These are phyloP conservation scores for Melinopterus prodromus DNA, from an alignment of 2,888 invertebrate species.

Conservation along the genomic window DNA sequence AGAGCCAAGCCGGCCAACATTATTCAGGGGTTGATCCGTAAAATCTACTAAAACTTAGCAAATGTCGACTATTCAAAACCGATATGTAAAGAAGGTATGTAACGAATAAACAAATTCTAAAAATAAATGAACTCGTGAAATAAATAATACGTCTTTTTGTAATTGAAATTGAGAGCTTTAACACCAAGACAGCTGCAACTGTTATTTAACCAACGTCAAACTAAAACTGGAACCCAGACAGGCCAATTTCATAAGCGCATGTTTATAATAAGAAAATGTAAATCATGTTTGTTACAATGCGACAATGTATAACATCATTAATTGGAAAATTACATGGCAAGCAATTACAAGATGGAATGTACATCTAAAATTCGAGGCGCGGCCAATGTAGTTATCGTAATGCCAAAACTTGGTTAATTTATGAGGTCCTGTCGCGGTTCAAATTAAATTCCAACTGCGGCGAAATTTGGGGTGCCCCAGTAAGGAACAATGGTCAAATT, in stretches of 20 bases:
- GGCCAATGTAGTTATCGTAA: not conserved
- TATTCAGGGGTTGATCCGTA: not conserved
- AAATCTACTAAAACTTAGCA: not conserved
- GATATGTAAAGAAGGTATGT: too few species aligned
- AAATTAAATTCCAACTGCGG: constrained; percentile 22
- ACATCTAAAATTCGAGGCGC: not conserved
- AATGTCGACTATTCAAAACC: too few species aligned
- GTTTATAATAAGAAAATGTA: too few species aligned
- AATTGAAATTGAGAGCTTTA: too few species aligned
- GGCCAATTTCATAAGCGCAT: too few species aligned
- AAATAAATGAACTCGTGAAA: too few species aligned
- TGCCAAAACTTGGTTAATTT: constrained; percentile 9
- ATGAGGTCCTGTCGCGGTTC: constrained; percentile 8
- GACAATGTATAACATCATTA: not conserved
- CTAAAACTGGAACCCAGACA: too few species aligned
- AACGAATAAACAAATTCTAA: too few species aligned
- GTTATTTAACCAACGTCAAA: too few species aligned
- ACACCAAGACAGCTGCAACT: too few species aligned
- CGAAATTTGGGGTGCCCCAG: constrained; percentile 16
- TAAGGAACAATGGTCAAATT: constrained; percentile 17
- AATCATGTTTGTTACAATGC: not conserved
- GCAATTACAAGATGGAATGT: not conserved
- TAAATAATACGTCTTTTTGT: too few species aligned
- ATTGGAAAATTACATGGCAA: not conserved
- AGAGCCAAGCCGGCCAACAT: too few species aligned